phyloP scores from a whole-genome alignment of 53 echinoderm and acorn worm species.

The Astropecten irregularis region DNA sequence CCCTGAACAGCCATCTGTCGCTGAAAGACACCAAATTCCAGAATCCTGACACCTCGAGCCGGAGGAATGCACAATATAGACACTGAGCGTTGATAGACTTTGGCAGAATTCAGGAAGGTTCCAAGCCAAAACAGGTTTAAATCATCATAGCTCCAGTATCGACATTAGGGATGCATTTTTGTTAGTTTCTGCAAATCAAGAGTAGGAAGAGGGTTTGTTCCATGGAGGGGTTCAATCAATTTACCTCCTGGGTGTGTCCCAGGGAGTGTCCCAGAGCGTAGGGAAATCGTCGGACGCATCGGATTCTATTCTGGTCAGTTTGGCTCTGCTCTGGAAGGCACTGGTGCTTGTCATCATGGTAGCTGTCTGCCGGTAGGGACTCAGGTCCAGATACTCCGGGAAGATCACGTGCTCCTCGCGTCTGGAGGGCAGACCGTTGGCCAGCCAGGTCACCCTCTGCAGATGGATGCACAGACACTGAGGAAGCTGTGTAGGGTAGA shows the following conservation, averaged over 20 bases:
- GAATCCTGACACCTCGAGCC: too few species aligned
- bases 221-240: too few species aligned
- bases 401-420: slow-evolving; percentile 87
- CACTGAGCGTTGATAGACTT: too few species aligned
- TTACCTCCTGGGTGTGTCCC: slow-evolving; percentile 2
- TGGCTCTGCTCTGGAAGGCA: background rate
- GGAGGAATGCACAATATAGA: too few species aligned
- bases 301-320: background rate
- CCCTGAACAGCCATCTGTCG: too few species aligned
- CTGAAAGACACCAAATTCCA: too few species aligned
- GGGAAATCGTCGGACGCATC: slow-evolving; percentile 1
- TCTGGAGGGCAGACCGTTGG: slow-evolving; percentile 77
- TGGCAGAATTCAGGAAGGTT: too few species aligned
- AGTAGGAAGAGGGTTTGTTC: too few species aligned
- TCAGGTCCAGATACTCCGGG: slow-evolving; percentile 85
- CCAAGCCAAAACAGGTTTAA: too few species aligned
- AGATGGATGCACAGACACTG: slow-evolving; percentile 95
- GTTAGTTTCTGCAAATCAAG: too few species aligned
- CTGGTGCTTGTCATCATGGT: slow-evolving; percentile 56
- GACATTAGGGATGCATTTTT: too few species aligned
- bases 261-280: background rate
- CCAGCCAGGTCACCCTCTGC: slow-evolving; percentile 82
- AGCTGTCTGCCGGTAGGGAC: slow-evolving; percentile 62
- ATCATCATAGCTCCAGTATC: too few species aligned
- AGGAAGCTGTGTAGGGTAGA: slow-evolving; percentile 81